phyloP scores from a whole-genome alignment of 2,113 vertebrate genomes.

The Nycticryphes semicollaris region DNA sequence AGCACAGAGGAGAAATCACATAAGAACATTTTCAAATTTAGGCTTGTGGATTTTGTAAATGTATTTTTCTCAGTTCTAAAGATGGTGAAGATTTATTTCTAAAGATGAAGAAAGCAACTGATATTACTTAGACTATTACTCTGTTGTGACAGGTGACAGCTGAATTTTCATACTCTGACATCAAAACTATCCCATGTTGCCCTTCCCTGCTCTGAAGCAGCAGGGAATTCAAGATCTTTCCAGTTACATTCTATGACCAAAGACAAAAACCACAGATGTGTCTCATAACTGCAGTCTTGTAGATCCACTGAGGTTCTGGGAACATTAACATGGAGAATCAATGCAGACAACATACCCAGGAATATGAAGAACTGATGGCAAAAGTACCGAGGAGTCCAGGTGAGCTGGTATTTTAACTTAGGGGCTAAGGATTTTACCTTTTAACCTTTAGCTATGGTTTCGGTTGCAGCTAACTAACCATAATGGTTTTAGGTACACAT shows the following conservation, averaged over 20 bases:
- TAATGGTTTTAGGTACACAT: not conserved
- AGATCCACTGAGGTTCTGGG: not conserved
- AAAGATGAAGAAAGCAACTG: not conserved
- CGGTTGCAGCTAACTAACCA: too few species aligned
- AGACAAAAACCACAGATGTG: not conserved
- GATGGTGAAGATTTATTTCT: not conserved
- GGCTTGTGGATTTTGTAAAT: not conserved
- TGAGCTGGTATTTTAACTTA: not conserved
- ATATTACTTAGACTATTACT: not conserved
- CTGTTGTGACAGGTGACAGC: not conserved
- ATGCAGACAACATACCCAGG: not conserved
- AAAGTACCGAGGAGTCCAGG: not conserved
- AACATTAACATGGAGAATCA: rapidly evolving
- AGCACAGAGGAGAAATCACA: not conserved
- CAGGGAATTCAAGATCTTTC: not conserved
- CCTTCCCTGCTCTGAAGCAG: not conserved
- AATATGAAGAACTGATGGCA: not conserved
- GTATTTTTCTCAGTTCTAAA: not conserved
- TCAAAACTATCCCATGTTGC: not conserved
- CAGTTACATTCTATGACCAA: not conserved
- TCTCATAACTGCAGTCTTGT: not conserved
- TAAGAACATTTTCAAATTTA: not conserved
- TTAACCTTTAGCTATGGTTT: not conserved
- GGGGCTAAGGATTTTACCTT: not conserved
- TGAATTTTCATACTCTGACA: not conserved